Percentiles rank a stretch among this genome's conserved stretches.
phyloP scores from a whole-genome alignment of 2,888 invertebrate genomes.

The Pseudococcus viburni region DNA sequence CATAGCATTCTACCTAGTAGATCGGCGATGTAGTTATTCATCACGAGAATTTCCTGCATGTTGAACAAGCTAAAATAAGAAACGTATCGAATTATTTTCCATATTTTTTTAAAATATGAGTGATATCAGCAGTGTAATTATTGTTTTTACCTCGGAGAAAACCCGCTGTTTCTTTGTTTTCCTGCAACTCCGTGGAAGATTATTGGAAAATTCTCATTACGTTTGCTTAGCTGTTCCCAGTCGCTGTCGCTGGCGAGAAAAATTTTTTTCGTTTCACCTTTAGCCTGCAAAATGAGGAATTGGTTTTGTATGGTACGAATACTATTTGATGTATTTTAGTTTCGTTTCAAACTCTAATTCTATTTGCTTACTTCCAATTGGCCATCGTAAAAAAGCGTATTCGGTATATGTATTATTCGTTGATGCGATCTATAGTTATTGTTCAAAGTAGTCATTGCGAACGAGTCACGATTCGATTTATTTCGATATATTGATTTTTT shows the following conservation, averaged over 20 bases:
- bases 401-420: slow-evolving; percentile 79
- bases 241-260: slow-evolving; percentile 42
- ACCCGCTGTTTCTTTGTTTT: slow-evolving; percentile 74
- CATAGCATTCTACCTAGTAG: slow-evolving; percentile 71
- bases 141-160: slow-evolving; percentile 73
- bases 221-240: slow-evolving; percentile 73
- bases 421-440: slow-evolving; percentile 84
- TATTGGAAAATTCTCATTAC: slow-evolving; percentile 73
- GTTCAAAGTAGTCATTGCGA: slow-evolving; percentile 78
- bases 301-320: not conserved
- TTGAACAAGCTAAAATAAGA: slow-evolving; percentile 75
- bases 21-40: slow-evolving; percentile 76
- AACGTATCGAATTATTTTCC: not conserved
- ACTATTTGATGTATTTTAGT: not conserved
- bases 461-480: not conserved
- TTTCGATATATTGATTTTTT: slow-evolving; percentile 72
- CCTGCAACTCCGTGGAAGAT: slow-evolving; percentile 77
- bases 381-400: slow-evolving; percentile 80
- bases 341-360: not conserved
- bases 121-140: not conserved
- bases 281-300: not conserved
- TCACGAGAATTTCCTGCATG: slow-evolving; percentile 75
- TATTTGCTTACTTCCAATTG: slow-evolving; percentile 74
- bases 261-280: not conserved
- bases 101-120: not conserved